Percentiles rank a stretch among this genome's conserved stretches.
phyloP scores from a whole-genome alignment of 2,797 vertebrate genomes.

The Epinephelus malabaricus region DNA sequence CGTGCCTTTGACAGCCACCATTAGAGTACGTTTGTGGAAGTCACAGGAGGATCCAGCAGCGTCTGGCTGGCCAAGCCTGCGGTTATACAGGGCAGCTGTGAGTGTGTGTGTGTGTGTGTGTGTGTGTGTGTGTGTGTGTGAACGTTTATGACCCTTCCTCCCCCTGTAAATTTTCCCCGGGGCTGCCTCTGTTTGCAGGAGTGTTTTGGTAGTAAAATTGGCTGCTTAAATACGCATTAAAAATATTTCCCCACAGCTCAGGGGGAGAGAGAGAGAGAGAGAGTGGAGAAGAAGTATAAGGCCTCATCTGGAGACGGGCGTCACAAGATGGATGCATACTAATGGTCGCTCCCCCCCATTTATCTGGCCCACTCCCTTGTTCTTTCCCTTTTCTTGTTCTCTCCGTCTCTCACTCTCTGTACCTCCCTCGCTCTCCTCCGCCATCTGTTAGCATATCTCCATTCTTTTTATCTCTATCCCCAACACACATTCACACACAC shows the following conservation, averaged over 20 bases:
- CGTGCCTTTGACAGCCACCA: conserved; percentile 14
- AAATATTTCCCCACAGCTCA: conserved; percentile 60
- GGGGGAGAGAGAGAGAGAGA: not conserved
- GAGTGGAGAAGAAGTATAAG: conserved; percentile 49
- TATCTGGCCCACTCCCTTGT: conserved; percentile 57
- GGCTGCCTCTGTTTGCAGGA: conserved; percentile 38
- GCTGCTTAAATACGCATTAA: conserved; percentile 69
- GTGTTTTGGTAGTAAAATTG: conserved; percentile 65
- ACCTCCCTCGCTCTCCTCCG: conserved; percentile 51
- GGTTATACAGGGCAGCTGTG: conserved; percentile 41
- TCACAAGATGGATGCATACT: conserved; percentile 66
- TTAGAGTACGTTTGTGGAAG: conserved; percentile 4
- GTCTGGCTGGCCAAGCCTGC: conserved; percentile 15
- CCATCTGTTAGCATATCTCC: conserved; percentile 77
- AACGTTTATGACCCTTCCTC: conserved; percentile 52
- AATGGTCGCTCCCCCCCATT: conserved; percentile 47
- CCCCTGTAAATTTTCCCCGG: conserved; percentile 38
- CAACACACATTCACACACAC: conserved; percentile 29
- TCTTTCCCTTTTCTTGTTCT: conserved; percentile 24
- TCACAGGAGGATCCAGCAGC: conserved; percentile 23
- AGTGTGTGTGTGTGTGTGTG: conserved; percentile 19
- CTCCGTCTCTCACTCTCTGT: conserved; percentile 40
- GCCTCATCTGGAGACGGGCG: conserved; percentile 41
- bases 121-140: conserved; percentile 22
- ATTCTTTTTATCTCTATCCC: conserved; percentile 70